Conservation (phyloP, 2,888 invertebrate genomes). For the Polymixis flavicincta region DNA sequence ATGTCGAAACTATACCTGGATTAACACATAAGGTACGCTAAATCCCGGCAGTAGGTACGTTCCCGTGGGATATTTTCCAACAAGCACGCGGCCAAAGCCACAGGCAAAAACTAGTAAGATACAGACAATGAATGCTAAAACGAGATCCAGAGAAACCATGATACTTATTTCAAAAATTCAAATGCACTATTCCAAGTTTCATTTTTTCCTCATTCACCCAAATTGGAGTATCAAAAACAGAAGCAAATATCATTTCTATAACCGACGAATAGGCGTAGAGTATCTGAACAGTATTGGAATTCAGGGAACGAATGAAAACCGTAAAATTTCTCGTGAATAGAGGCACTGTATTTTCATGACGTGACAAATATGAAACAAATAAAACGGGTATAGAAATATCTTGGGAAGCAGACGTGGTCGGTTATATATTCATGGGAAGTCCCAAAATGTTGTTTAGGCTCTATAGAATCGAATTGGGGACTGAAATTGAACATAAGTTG, state of each 20-base stretch:
- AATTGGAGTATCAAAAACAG: conserved; percentile 51
- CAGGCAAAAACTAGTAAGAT: not conserved
- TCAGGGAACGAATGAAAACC: conserved; percentile 65
- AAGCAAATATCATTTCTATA: conserved; percentile 66
- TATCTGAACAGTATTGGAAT: conserved; percentile 68
- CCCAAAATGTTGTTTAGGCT: conserved; percentile 59
- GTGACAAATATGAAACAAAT: conserved; percentile 78
- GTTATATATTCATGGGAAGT: conserved; percentile 64
- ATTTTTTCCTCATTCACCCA: conserved; percentile 16
- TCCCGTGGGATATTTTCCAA: not conserved
- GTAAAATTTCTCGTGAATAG: conserved; percentile 72
- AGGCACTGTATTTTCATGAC: conserved; percentile 75
- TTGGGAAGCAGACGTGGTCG: conserved; percentile 46
- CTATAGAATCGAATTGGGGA: conserved; percentile 60
- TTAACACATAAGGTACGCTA: not conserved
- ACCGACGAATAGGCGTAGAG: conserved; percentile 44
- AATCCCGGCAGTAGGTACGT: not conserved
- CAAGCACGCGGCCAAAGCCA: not conserved
- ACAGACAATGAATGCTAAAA: not conserved
- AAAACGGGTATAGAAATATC: conserved; percentile 63
- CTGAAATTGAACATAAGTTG: conserved; percentile 48
- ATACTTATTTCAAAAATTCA: conserved; percentile 16
- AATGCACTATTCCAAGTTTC: not conserved
- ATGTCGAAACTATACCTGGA: no score
- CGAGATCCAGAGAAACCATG: not conserved